Evolutionary conservation across 2,113 vertebrate genomes (phyloP), one percentile per base, ranked within the genome.

Genomic region (Ramphastos sulfuratus): DNA sequence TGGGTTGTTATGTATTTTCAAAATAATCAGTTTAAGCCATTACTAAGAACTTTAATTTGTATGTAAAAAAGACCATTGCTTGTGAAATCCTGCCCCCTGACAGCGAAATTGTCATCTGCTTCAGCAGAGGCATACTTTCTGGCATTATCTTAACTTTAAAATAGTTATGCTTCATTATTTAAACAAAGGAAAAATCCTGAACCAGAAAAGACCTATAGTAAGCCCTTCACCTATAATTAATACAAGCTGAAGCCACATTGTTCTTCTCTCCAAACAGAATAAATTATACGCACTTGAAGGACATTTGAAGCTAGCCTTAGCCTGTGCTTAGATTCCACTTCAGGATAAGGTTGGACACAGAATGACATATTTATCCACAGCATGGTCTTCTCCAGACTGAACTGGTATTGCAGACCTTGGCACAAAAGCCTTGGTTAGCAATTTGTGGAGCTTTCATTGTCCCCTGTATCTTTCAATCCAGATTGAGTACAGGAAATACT

Each of bases 21-120:
- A 96, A 95, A 83, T 64, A 94, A 94, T 94, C 46, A 85, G 31
- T 92, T 69, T 87, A 76, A 89, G 30, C 35, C 11, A 9, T 79
- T 89, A 87, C 74, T 82, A 91, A 70, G 42, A 85, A 80, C 56
- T 67, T 42, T 56, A 85, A 85, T 90, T 91, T 94, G 17, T 82
- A 59, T 76, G 56, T 81, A 39, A 78, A 82, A 82, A 82, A 72
- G 42, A 63, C 18, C 18, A 63, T 60, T 73, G 46, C 28, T 77
- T 87, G 35, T 70, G 56, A 95, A 93, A 93, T 94, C 48, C 64
- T 95, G 42, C 33, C 55, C 27, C 60, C 60, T 50, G 56, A 95
- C 69, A 87, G 35, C 12, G 87, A 89, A 92, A 92, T 55, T 54
- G 10, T 76, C 39, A 44, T 30, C n/a, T 85, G 16, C 55, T 85